phyloP scores from a whole-genome alignment of 2,113 vertebrate species.

The Varanus komodoensis region DNA sequence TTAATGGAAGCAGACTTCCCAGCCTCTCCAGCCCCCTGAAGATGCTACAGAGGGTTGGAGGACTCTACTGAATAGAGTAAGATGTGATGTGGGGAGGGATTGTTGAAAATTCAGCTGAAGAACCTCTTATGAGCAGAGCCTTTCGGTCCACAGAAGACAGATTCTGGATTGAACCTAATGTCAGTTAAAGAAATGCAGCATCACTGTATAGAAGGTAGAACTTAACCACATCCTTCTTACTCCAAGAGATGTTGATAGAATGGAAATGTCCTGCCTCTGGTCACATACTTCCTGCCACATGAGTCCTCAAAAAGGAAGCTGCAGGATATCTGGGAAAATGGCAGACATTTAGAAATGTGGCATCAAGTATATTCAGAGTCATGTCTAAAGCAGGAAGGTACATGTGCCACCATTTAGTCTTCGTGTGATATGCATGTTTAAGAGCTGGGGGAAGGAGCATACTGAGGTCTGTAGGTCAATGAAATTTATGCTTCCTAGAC shows the following conservation, averaged over 20 bases:
- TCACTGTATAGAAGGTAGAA: background rate
- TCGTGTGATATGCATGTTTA: constrained; percentile 36
- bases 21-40: no score
- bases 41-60: no score
- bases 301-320: background rate
- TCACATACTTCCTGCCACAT: background rate
- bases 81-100: no score
- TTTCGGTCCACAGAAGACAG: no score
- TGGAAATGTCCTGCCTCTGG: background rate
- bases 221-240: background rate
- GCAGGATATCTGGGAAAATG: background rate
- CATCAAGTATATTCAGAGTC: background rate
- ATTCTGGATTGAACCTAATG: background rate
- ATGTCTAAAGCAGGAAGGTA: background rate
- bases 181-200: background rate
- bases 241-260: background rate
- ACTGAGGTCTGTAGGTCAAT: constrained; percentile 54
- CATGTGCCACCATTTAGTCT: constrained; percentile 3
- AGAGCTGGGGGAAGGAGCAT: constrained; percentile 14
- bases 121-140: no score
- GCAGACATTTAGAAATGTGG: background rate
- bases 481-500: constrained; percentile 72
- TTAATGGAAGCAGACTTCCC: no score
- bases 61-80: no score
- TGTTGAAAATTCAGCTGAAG: background rate